These are phyloP conservation scores for Phaedon cochleariae DNA, from an alignment of 2,888 invertebrate species.

Conservation along the genomic window DNA sequence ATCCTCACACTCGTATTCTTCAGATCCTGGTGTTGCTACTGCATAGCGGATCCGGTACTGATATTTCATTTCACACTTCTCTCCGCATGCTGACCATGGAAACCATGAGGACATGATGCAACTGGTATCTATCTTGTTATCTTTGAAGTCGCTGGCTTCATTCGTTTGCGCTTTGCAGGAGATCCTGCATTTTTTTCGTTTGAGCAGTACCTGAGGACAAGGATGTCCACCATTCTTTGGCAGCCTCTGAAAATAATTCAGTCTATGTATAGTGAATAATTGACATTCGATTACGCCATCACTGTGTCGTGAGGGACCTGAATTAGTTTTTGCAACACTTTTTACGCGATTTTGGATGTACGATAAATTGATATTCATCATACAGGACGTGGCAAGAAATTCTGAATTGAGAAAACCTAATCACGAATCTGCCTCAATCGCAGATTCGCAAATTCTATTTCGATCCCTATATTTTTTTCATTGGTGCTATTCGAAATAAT, in stretches of 20 bases:
- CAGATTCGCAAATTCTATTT: too few species aligned
- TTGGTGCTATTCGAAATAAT: too few species aligned
- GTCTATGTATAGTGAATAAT: too few species aligned
- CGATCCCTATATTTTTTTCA: too few species aligned
- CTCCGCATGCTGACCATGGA: not conserved
- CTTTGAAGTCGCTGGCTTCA: not conserved
- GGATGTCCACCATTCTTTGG: not conserved
- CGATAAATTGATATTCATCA: too few species aligned
- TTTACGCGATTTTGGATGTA: too few species aligned
- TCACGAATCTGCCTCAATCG: too few species aligned
- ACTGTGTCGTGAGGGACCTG: too few species aligned
- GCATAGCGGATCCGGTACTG: not conserved
- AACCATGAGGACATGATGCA: constrained; percentile 1
- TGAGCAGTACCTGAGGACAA: not conserved
- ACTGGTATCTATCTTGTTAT: not conserved
- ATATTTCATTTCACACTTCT: not conserved
- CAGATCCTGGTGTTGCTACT: not conserved
- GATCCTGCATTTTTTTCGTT: not conserved
- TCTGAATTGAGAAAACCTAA: too few species aligned
- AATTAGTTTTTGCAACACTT: too few species aligned
- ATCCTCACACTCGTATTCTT: not conserved
- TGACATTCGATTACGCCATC: too few species aligned
- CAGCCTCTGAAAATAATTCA: not conserved
- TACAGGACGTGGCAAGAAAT: too few species aligned
- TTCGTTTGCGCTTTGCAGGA: not conserved